Conservation (phyloP, 2,797 vertebrate species). For the Telmatherina bonti region DNA sequence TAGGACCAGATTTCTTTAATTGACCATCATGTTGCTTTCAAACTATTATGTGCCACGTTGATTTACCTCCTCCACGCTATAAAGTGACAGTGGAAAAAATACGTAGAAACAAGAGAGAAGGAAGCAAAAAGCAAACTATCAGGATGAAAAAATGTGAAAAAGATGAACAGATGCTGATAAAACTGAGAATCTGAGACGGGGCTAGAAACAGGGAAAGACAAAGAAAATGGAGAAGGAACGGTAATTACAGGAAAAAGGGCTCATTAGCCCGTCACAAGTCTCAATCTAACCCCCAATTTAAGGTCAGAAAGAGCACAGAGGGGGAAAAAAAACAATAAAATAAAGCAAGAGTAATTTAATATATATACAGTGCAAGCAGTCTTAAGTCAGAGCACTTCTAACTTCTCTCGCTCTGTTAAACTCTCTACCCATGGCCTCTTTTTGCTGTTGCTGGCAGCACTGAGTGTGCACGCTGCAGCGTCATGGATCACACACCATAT, state of each 20-base stretch:
- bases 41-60: slow-evolving; percentile 62
- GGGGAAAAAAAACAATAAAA: slow-evolving; percentile 33
- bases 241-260: slow-evolving; percentile 80
- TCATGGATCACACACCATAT: slow-evolving; percentile 73
- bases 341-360: slow-evolving; percentile 39
- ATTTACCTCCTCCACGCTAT: slow-evolving; percentile 52
- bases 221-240: slow-evolving; percentile 51
- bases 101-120: slow-evolving; percentile 20
- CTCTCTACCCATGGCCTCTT: slow-evolving; percentile 62
- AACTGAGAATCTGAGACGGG: slow-evolving; percentile 51
- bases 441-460: slow-evolving; percentile 53
- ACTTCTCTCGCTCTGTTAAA: slow-evolving; percentile 56
- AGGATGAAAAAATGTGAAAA: slow-evolving; percentile 28
- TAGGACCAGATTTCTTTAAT: slow-evolving; percentile 71
- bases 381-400: slow-evolving; percentile 37
- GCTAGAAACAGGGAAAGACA: slow-evolving; percentile 40
- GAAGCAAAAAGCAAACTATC: slow-evolving; percentile 30
- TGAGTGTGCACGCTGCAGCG: slow-evolving; percentile 33
- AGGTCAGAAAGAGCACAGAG: slow-evolving; percentile 53
- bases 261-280: slow-evolving; percentile 78
- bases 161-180: slow-evolving; percentile 44
- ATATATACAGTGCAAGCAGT: slow-evolving; percentile 35
- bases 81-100: slow-evolving; percentile 39
- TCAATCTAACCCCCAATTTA: slow-evolving; percentile 74
- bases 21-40: slow-evolving; percentile 64